Conservation (phyloP, 64 coral and sea anemone genomes). For the Montipora cactus region DNA sequence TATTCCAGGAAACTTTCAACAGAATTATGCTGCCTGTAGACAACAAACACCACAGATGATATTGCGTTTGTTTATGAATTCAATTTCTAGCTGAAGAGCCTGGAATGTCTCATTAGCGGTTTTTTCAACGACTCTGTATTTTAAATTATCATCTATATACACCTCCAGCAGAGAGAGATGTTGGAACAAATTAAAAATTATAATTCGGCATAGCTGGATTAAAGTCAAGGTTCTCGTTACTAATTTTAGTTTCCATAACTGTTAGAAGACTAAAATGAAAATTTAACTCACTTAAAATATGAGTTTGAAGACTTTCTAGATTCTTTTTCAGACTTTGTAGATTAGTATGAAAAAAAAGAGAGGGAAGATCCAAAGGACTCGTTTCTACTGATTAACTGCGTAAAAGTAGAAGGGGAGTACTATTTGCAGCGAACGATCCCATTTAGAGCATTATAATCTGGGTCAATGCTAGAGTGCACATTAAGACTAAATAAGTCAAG, state of each 20-base stretch:
- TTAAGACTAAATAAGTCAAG: conserved; percentile 32
- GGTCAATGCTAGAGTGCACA: conserved; percentile 27
- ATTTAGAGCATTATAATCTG: conserved; percentile 30
- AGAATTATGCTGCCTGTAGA: conserved; percentile 46
- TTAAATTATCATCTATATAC: background rate
- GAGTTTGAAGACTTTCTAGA: conserved; percentile 2
- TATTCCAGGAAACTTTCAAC: background rate
- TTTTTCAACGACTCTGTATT: conserved; percentile 47
- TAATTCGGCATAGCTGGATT: conserved; percentile 49
- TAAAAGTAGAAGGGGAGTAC: conserved; percentile 29
- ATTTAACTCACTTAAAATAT: conserved; percentile 58
- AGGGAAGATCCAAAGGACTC: background rate
- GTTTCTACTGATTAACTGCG: conserved; percentile 5
- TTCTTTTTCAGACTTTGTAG: background rate
- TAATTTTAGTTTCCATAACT: conserved; percentile 53
- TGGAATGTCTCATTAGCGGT: conserved; percentile 19
- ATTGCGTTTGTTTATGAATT: background rate
- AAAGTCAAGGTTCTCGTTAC: conserved; percentile 46
- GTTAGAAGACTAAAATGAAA: conserved; percentile 37
- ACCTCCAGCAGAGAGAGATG: background rate
- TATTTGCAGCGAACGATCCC: conserved; percentile 14
- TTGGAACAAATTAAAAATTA: conserved; percentile 53
- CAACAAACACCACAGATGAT: conserved; percentile 42
- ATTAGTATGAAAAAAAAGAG: conserved; percentile 21
- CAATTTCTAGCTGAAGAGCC: conserved; percentile 33